Conservation (phyloP, 2,797 vertebrate species). For the Malurus leucopterus region DNA sequence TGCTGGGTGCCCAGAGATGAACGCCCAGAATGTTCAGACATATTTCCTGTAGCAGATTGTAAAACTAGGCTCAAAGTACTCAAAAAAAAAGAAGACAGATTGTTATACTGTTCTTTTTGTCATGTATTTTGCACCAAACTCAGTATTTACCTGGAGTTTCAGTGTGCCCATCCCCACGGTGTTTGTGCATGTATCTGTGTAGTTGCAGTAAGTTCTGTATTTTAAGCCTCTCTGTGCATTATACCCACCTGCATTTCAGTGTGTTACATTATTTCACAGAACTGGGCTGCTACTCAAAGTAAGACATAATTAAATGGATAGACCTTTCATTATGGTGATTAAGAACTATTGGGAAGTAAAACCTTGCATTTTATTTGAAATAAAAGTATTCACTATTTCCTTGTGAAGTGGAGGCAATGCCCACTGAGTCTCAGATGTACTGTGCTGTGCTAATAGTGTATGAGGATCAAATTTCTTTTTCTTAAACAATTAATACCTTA, state of each 20-base stretch:
- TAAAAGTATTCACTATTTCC: not conserved
- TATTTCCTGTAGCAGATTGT: not conserved
- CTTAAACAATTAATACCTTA: not conserved
- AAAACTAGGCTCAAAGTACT: not conserved
- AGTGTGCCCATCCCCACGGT: not conserved
- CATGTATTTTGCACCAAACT: not conserved
- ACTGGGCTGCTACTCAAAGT: not conserved
- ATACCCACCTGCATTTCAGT: not conserved
- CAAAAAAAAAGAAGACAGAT: not conserved
- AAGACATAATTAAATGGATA: not conserved
- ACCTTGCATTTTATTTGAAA: not conserved
- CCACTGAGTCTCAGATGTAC: not conserved
- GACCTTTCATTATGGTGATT: not conserved
- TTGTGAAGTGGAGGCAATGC: not conserved
- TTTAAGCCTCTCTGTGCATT: not conserved
- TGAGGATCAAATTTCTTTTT: not conserved
- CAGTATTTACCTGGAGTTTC: not conserved
- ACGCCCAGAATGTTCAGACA: accelerated
- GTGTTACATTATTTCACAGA: not conserved
- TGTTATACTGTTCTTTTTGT: not conserved
- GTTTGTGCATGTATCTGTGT: not conserved
- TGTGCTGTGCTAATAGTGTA: accelerated
- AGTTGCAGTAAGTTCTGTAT: not conserved
- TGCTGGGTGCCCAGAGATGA: too few relatives aligned
- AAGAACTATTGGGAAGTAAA: not conserved